A percentile compares a stretch with the other conserved stretches of the same genome.
These are phyloP conservation scores for Patagioenas fasciata DNA, from an alignment of 2,113 vertebrate genomes.

Conservation along the genomic window DNA sequence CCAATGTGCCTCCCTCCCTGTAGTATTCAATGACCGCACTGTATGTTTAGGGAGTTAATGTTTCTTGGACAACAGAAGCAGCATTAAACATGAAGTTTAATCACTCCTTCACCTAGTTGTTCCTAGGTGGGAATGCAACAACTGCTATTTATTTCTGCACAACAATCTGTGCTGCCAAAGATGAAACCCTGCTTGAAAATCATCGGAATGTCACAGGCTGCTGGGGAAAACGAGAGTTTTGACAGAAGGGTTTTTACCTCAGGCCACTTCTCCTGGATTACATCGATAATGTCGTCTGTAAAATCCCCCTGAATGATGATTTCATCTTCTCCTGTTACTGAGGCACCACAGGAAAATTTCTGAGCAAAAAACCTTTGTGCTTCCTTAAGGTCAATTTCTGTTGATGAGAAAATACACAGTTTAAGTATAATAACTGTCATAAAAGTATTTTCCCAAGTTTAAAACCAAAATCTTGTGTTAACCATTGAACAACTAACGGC, in stretches of 20 bases:
- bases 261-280: conserved; percentile 99
- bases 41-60: neutral
- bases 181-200: neutral
- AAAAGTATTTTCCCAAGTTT: neutral
- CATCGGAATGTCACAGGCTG: neutral
- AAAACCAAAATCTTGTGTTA: neutral
- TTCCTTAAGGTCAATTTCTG: conserved; percentile 99
- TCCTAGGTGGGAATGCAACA: neutral
- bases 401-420: neutral
- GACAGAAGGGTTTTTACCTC: conserved; percentile 78
- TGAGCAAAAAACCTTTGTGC: conserved; percentile 99
- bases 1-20: neutral
- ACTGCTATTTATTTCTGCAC: neutral
- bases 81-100: neutral
- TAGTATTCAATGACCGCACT: neutral
- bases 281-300: conserved; percentile 97
- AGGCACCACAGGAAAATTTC: conserved; percentile 98
- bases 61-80: neutral
- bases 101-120: neutral
- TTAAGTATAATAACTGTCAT: neutral
- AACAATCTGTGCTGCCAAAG: neutral
- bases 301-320: conserved; percentile 99
- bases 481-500: neutral
- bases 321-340: conserved; percentile 97
- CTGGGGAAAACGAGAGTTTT: neutral